phyloP scores from a whole-genome alignment of 2,888 invertebrate species.

The Drosophila bunnanda region DNA sequence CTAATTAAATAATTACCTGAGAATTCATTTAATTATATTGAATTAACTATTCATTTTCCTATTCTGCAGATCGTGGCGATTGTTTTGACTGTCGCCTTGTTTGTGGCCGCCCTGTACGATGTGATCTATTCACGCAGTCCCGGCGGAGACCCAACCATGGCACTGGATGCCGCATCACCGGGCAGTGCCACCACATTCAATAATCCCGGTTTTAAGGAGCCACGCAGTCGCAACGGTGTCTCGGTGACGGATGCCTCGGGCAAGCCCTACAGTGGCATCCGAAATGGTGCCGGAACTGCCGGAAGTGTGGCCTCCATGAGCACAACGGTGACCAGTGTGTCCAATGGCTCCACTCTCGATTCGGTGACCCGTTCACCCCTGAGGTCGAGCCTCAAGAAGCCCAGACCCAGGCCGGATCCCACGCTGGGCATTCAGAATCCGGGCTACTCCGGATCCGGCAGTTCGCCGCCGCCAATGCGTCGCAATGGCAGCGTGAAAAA shows the following conservation, averaged over 20 bases:
- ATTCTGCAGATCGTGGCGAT: conserved; percentile 90
- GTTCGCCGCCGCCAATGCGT: conserved; percentile 93
- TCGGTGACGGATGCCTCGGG: conserved; percentile 95
- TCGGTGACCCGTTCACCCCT: conserved; percentile 88
- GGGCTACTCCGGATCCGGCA: conserved; percentile 89
- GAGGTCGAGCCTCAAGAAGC: conserved; percentile 93
- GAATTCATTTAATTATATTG: neutral
- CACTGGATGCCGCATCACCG: conserved; percentile 86
- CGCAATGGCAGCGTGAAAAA: conserved; percentile 95
- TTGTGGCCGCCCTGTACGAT: conserved; percentile 92
- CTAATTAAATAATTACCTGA: too few species aligned
- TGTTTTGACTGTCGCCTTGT: conserved; percentile 90
- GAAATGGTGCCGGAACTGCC: conserved; percentile 85
- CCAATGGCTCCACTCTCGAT: conserved; percentile 85
- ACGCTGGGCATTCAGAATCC: conserved; percentile 94
- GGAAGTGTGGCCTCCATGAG: conserved; percentile 91
- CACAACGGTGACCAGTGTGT: conserved; percentile 89
- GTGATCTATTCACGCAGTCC: conserved; percentile 90
- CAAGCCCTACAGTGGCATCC: conserved; percentile 90
- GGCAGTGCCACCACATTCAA: conserved; percentile 91
- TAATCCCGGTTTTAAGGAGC: conserved; percentile 94
- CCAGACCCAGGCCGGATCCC: conserved; percentile 86
- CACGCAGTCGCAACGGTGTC: conserved; percentile 86
- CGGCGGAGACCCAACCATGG: conserved; percentile 92
- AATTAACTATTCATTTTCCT: neutral